Percentiles rank a stretch among this genome's conserved stretches.
Conservation (phyloP, 2,113 vertebrate genomes). For the Gobio gobio region DNA sequence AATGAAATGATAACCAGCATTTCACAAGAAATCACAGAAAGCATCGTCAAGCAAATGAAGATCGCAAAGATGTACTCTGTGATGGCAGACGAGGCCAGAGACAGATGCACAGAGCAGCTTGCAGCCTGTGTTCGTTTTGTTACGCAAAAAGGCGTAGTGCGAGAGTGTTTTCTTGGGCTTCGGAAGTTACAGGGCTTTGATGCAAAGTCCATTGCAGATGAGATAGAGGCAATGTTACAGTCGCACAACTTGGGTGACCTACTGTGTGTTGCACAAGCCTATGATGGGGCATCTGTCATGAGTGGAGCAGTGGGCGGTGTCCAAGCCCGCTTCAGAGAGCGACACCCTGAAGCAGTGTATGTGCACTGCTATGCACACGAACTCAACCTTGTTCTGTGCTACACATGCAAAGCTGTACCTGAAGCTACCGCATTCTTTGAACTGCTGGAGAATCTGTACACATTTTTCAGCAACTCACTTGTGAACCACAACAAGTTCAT, state of each 20-base stretch:
- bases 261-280: slow-evolving; percentile 43
- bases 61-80: slow-evolving; percentile 43
- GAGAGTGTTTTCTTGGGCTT: slow-evolving; percentile 35
- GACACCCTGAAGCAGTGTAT: slow-evolving; percentile 42
- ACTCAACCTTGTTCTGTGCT: slow-evolving; percentile 36
- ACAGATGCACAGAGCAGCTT: slow-evolving; percentile 2
- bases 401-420: slow-evolving; percentile 40
- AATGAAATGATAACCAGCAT: slow-evolving; percentile 44
- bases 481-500: slow-evolving; percentile 36
- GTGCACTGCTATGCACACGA: slow-evolving; percentile 46
- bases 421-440: slow-evolving; percentile 23
- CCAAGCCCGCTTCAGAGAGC: slow-evolving; percentile 22
- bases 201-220: slow-evolving; percentile 42
- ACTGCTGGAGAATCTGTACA: slow-evolving; percentile 25
- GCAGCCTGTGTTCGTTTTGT: slow-evolving; percentile 16
- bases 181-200: slow-evolving; percentile 19
- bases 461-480: slow-evolving; percentile 23
- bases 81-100: slow-evolving; percentile 48
- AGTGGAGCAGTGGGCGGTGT: slow-evolving; percentile 40
- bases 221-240: slow-evolving; percentile 22
- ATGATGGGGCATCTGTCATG: slow-evolving; percentile 46
- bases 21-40: slow-evolving; percentile 44
- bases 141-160: neutral
- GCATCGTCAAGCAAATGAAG: slow-evolving; percentile 39
- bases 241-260: neutral